Evolutionary conservation across 1,140 invertebrate genomes (phyloP).

Genomic region (Carposina sasakii): DNA sequence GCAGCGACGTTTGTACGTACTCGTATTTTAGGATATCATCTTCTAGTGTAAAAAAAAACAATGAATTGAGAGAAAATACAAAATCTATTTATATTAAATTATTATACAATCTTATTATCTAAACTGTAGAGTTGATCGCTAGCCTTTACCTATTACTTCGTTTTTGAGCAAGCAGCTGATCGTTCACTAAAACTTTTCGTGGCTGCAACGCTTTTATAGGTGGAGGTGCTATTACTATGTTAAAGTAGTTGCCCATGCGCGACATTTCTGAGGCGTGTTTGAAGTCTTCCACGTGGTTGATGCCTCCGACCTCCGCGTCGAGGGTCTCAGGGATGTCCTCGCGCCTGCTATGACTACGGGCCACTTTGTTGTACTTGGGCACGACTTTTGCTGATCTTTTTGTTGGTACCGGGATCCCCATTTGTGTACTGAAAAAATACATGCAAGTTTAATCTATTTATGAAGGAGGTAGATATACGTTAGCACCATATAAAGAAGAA

Average conservation of each 20-base stretch:
- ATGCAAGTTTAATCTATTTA: no score
- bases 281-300: slow-evolving; percentile 33
- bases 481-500: no score
- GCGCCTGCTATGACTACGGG: slow-evolving; percentile 28
- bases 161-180: slow-evolving; percentile 2
- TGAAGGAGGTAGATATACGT: no score
- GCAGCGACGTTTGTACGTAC: no score
- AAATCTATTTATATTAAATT: no score
- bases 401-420: slow-evolving; percentile 58
- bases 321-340: slow-evolving; percentile 32
- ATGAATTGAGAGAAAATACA: no score
- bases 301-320: slow-evolving; percentile 30
- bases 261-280: slow-evolving; percentile 45
- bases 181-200: slow-evolving; percentile 41
- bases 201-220: slow-evolving; percentile 56
- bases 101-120: no score
- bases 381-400: slow-evolving; percentile 18
- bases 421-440: slow-evolving; percentile 61
- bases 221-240: slow-evolving; percentile 63
- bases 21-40: no score
- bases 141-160: no score
- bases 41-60: no score
- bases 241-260: slow-evolving; percentile 63
- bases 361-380: slow-evolving; percentile 17
- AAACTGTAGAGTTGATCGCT: no score